Percentiles rank a stretch among this genome's conserved stretches.
phyloP scores from a whole-genome alignment of 2,113 vertebrate genomes.

The Odontophorus gujanensis region DNA sequence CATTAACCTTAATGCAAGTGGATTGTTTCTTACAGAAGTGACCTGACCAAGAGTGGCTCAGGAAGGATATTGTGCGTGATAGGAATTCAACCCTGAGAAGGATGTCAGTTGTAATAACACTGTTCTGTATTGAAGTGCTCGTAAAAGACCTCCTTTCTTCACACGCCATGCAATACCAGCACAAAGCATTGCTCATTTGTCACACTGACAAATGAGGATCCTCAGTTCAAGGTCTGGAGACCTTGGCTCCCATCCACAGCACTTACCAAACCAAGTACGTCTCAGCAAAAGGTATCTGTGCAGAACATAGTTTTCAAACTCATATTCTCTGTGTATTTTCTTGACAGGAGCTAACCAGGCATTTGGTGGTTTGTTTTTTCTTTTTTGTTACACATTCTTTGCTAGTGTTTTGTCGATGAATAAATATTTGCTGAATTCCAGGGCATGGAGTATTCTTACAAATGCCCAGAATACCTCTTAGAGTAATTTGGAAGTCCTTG shows the following conservation, averaged over 20 bases:
- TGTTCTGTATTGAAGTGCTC: background rate
- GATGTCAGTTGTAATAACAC: constrained; percentile 48
- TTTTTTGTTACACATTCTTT: constrained; percentile 32
- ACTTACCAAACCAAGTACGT: background rate
- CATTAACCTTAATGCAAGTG: background rate
- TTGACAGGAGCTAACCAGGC: background rate
- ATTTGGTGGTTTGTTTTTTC: background rate
- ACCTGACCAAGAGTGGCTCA: background rate
- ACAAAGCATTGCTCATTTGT: background rate
- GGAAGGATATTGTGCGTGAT: constrained; percentile 54
- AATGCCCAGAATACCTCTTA: constrained; percentile 69
- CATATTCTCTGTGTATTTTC: background rate
- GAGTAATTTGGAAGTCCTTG: constrained; percentile 25
- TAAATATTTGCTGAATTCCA: constrained; percentile 66
- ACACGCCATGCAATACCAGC: background rate
- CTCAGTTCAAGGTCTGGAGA: background rate
- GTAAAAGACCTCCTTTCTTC: background rate
- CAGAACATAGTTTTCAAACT: constrained; percentile 21
- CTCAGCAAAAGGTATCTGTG: constrained; percentile 30
- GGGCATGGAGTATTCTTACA: background rate
- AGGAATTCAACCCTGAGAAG: constrained; percentile 47
- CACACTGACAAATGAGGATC: background rate
- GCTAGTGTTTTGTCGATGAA: background rate
- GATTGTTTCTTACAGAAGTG: background rate
- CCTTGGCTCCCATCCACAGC: background rate